Conservation (phyloP, 1,140 invertebrate genomes). For the Zaprionus taronus region DNA sequence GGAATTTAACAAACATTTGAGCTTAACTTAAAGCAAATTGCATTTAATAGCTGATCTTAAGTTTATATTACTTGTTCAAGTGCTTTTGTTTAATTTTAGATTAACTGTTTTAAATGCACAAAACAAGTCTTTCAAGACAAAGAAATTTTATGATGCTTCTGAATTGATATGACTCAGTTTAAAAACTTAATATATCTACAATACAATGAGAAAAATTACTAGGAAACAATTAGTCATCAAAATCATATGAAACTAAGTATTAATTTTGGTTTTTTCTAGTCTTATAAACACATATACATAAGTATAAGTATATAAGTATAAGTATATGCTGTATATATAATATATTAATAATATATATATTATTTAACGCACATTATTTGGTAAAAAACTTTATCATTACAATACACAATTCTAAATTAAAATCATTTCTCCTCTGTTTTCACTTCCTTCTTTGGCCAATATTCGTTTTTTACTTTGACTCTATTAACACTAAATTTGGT, state of each 20-base stretch:
- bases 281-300: background rate
- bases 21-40: background rate
- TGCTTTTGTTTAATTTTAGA: background rate
- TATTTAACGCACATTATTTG: too few relatives aligned
- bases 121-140: conserved; percentile 3
- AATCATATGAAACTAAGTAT: background rate
- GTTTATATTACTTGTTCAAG: background rate
- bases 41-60: conserved; percentile 4
- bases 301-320: background rate
- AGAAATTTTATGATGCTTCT: background rate
- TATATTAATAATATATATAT: background rate
- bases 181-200: too few relatives aligned
- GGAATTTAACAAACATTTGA: background rate
- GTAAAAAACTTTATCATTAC: too few relatives aligned
- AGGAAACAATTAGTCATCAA: background rate
- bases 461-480: background rate
- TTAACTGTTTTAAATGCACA: background rate
- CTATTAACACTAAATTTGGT: conserved; percentile 4
- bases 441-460: background rate
- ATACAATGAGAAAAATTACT: background rate
- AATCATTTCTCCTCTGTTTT: background rate
- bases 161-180: background rate
- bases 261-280: background rate
- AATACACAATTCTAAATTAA: background rate
- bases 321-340: background rate